phyloP scores from a whole-genome alignment of 2,888 invertebrate species.

The Beris chalybata region DNA sequence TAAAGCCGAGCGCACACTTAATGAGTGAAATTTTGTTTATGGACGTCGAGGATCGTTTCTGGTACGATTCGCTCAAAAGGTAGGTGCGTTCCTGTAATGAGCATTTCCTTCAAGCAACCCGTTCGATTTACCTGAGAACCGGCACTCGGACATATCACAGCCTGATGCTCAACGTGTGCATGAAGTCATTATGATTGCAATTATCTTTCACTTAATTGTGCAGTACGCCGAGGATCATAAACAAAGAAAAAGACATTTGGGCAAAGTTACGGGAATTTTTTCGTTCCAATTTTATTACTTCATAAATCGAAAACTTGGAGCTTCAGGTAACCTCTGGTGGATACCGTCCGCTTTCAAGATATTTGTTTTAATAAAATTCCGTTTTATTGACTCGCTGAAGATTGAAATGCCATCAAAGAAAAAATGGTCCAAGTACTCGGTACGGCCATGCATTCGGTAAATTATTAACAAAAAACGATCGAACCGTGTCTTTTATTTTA shows the following conservation, averaged over 20 bases:
- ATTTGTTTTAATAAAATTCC: conserved; percentile 29
- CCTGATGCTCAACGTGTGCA: conserved; percentile 24
- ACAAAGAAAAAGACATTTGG: neutral
- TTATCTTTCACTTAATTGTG: conserved; percentile 35
- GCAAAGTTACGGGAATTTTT: conserved; percentile 18
- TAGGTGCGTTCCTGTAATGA: too few species aligned
- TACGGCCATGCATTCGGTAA: too few species aligned
- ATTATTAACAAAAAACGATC: neutral
- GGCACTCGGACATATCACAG: neutral
- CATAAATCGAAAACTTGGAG: conserved; percentile 30
- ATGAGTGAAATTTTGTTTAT: too few species aligned
- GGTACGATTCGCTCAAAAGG: too few species aligned
- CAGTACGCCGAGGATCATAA: conserved; percentile 12
- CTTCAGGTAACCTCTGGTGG: neutral
- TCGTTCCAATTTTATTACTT: conserved; percentile 22
- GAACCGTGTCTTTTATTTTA: conserved; percentile 9
- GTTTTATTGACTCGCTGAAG: conserved; percentile 24
- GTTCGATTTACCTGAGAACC: too few species aligned
- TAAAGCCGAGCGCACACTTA: too few species aligned
- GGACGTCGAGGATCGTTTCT: too few species aligned
- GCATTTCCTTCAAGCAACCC: too few species aligned
- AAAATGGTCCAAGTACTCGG: too few species aligned
- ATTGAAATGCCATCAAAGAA: conserved; percentile 9
- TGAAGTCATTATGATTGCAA: conserved; percentile 34
- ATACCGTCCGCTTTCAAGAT: neutral